Percentiles rank a stretch among this genome's conserved stretches.
These are phyloP conservation scores for Lagorchestes hirsutus DNA, from an alignment of 2,797 vertebrate genomes.

Conservation along the genomic window DNA sequence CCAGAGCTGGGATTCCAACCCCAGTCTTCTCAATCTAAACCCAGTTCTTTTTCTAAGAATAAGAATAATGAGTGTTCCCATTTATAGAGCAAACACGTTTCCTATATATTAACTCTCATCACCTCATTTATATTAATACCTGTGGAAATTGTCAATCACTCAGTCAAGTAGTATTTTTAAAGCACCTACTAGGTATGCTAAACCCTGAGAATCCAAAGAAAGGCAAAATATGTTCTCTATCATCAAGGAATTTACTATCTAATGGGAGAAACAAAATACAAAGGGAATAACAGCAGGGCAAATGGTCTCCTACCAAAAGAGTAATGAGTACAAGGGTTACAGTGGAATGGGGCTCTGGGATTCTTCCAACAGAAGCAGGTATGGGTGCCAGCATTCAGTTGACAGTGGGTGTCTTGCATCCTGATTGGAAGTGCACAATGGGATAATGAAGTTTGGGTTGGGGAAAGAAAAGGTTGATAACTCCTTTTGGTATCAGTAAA, in stretches of 20 bases:
- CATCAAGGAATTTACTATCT: neutral
- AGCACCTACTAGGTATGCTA: neutral
- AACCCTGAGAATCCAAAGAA: neutral
- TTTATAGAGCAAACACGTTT: neutral
- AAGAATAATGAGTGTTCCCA: neutral
- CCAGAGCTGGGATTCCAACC: neutral
- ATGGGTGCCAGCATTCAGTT: neutral
- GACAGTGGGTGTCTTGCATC: neutral
- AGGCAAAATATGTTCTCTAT: neutral
- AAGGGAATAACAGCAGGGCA: neutral
- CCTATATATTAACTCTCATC: neutral
- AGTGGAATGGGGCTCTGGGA: neutral
- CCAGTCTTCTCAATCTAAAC: neutral
- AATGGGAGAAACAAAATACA: neutral
- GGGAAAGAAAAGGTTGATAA: neutral
- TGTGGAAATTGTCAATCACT: neutral
- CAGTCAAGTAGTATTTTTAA: neutral
- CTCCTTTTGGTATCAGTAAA: neutral
- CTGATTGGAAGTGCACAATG: neutral
- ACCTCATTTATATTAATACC: neutral
- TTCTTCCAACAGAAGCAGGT: neutral
- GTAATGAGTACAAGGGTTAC: neutral
- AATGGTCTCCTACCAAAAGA: neutral
- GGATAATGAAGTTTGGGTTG: neutral
- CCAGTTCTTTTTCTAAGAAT: neutral